phyloP scores from a whole-genome alignment of 2,888 invertebrate genomes.

The Drosophila birchii region DNA sequence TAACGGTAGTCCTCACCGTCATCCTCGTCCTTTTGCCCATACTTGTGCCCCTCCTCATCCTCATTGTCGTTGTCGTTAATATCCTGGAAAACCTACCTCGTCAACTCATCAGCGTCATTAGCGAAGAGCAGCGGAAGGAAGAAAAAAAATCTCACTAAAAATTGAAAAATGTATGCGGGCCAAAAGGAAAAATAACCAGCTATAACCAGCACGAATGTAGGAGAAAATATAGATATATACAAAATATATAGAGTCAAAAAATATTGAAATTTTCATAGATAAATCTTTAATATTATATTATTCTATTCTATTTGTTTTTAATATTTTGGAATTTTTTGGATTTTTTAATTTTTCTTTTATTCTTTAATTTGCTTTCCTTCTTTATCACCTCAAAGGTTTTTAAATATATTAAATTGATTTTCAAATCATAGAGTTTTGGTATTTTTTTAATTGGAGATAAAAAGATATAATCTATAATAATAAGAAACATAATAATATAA shows the following conservation, averaged over 20 bases:
- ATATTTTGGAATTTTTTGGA: not conserved
- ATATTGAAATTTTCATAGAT: not conserved
- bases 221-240: not conserved
- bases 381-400: not conserved
- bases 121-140: conserved; percentile 58
- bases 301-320: not conserved
- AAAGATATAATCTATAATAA: not conserved
- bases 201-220: conserved; percentile 23
- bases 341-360: not conserved
- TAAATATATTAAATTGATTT: not conserved
- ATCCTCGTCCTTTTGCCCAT: conserved; percentile 6
- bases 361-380: too few relatives aligned
- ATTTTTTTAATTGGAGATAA: too few relatives aligned
- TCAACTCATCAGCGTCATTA: conserved; percentile 81
- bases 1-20: conserved; percentile 53
- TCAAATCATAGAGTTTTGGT: too few relatives aligned
- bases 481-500: not conserved
- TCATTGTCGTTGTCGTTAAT: conserved; percentile 66
- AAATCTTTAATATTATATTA: too few relatives aligned
- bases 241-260: not conserved
- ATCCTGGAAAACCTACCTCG: conserved; percentile 81
- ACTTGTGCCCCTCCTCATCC: not conserved
- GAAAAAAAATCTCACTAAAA: conserved; percentile 10
- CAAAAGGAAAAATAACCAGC: conserved; percentile 37
- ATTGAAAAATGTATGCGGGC: conserved; percentile 17